A percentile compares a stretch with the other conserved stretches of the same genome.
phyloP scores from a whole-genome alignment of 1,140 invertebrate genomes.

The Holotrichia oblita region DNA sequence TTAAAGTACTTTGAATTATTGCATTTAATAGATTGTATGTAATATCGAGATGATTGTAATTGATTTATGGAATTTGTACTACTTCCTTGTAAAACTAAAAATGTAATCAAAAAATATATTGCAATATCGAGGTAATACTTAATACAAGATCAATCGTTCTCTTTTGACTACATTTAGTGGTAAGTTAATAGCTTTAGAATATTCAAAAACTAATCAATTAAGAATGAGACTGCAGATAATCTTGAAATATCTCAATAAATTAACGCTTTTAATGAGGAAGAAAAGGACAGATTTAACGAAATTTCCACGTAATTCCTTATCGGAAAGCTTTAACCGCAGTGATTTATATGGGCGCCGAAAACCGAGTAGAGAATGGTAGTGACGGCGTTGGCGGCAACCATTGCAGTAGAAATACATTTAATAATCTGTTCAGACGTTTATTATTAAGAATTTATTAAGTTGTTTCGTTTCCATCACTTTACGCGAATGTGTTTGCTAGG shows the following conservation, averaged over 20 bases:
- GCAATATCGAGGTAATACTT: too few species aligned
- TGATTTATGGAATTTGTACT: too few species aligned
- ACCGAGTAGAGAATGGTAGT: not conserved
- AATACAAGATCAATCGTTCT: too few species aligned
- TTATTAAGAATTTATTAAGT: conserved; percentile 46
- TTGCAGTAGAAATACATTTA: conserved; percentile 43
- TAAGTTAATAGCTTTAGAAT: too few species aligned
- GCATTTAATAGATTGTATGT: too few species aligned
- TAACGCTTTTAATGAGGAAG: conserved; percentile 1
- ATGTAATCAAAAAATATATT: too few species aligned
- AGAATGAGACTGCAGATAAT: not conserved
- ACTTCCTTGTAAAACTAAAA: too few species aligned
- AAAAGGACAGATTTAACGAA: not conserved
- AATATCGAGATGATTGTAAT: too few species aligned
- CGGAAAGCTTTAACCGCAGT: conserved; percentile 37
- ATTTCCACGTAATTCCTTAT: conserved; percentile 41
- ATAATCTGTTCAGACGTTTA: conserved; percentile 47
- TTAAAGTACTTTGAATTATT: too few species aligned
- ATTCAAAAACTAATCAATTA: too few species aligned
- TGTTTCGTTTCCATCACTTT: conserved; percentile 10
- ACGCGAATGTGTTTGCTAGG: not conserved
- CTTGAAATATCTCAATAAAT: not conserved
- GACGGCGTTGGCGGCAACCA: not conserved
- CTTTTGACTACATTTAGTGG: too few species aligned
- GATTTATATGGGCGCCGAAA: conserved; percentile 45